A percentile compares a stretch with the other conserved stretches of the same genome.
These are phyloP conservation scores for Mystacornis crossleyi DNA, from an alignment of 2,113 vertebrate species.

Conservation along the genomic window DNA sequence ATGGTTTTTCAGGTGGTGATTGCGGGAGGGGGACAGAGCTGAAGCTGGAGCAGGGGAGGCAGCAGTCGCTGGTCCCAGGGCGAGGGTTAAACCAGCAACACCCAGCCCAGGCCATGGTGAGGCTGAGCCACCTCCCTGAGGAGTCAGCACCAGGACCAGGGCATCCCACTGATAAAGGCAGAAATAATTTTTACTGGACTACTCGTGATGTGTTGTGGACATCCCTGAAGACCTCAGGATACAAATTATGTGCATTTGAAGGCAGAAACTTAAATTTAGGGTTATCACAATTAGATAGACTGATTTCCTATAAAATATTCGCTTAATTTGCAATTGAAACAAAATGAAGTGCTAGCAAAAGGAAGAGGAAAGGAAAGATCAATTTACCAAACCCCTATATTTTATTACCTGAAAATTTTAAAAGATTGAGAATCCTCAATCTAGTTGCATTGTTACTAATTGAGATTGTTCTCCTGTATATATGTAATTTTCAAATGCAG, in stretches of 20 bases:
- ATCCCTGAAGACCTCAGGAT: not conserved
- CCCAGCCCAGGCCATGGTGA: rapidly evolving
- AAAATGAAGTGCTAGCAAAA: not conserved
- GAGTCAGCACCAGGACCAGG: rapidly evolving
- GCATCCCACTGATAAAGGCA: not conserved
- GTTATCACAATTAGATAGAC: not conserved
- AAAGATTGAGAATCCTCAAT: not conserved
- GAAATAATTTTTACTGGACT: not conserved
- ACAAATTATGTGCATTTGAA: not conserved
- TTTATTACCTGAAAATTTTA: not conserved
- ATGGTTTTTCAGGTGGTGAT: not conserved
- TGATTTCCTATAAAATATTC: not conserved
- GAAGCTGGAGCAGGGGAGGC: not conserved
- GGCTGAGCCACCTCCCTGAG: rapidly evolving
- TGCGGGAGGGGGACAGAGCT: rapidly evolving
- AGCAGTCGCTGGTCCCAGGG: rapidly evolving
- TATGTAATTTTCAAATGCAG: not conserved
- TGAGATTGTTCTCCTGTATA: not conserved
- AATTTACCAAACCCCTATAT: rapidly evolving
- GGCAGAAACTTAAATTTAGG: not conserved
- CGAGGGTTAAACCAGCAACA: rapidly evolving
- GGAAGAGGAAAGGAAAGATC: not conserved
- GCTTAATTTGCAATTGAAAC: not conserved
- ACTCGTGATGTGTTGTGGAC: not conserved
- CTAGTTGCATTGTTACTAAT: not conserved